Evolutionary conservation across 2,797 vertebrate species (phyloP).

Genomic region (Cheracebus regulus): DNA sequence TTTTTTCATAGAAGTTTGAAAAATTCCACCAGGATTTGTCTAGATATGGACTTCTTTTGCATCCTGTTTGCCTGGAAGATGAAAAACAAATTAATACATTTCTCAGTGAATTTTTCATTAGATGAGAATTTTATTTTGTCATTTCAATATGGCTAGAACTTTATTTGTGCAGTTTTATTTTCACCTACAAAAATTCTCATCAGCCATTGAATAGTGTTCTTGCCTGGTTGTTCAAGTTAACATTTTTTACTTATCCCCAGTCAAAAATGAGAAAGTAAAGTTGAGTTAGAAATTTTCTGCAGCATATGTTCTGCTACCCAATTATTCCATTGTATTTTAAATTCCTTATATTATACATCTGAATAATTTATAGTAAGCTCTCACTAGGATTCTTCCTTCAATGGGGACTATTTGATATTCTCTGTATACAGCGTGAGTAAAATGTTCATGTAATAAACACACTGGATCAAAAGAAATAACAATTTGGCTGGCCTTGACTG

Average conservation of each 20-base stretch:
- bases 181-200: neutral
- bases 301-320: neutral
- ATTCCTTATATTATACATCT: neutral
- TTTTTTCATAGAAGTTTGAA: neutral
- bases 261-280: neutral
- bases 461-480: neutral
- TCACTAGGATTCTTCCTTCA: neutral
- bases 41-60: neutral
- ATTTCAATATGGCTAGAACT: neutral
- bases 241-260: neutral
- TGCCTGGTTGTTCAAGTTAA: neutral
- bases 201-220: neutral
- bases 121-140: neutral
- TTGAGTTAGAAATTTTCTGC: slow-evolving; percentile 17
- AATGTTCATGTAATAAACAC: neutral
- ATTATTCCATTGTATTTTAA: neutral
- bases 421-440: neutral
- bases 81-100: neutral
- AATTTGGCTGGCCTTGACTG: neutral
- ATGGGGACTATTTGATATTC: neutral
- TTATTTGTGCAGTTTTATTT: neutral
- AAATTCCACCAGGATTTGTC: neutral
- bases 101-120: neutral
- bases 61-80: neutral
- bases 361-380: neutral